phyloP scores from a whole-genome alignment of 2,797 vertebrate genomes.

The Halcyon badia region DNA sequence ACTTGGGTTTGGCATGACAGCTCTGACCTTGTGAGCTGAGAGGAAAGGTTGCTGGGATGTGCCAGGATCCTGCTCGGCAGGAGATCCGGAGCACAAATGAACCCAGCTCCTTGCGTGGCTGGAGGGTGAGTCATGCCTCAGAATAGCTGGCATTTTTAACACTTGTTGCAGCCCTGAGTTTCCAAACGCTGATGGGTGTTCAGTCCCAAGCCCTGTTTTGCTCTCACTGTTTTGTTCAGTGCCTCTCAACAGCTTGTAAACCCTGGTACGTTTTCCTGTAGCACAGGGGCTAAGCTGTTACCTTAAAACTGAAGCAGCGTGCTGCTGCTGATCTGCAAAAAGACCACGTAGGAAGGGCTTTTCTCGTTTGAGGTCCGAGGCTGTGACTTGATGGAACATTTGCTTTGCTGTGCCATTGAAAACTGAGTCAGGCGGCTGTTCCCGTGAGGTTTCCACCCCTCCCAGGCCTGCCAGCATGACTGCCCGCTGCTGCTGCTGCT shows the following conservation, averaged over 20 bases:
- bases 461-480: neutral
- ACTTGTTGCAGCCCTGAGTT: neutral
- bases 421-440: accelerated
- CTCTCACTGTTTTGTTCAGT: neutral
- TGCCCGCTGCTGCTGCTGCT: neutral
- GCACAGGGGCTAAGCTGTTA: neutral
- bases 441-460: neutral
- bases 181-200: neutral
- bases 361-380: neutral
- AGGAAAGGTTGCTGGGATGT: neutral
- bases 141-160: neutral
- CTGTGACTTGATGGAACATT: accelerated
- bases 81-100: neutral
- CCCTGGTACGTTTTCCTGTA: accelerated
- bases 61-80: neutral
- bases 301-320: accelerated
- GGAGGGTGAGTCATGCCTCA: neutral
- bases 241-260: accelerated
- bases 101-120: neutral
- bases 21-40: neutral
- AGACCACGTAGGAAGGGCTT: accelerated
- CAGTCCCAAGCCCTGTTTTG: neutral
- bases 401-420: neutral
- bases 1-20: neutral
- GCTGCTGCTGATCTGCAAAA: neutral